Evolutionary conservation across 2,797 vertebrate species (phyloP).

Genomic region (Cuculus canorus): DNA sequence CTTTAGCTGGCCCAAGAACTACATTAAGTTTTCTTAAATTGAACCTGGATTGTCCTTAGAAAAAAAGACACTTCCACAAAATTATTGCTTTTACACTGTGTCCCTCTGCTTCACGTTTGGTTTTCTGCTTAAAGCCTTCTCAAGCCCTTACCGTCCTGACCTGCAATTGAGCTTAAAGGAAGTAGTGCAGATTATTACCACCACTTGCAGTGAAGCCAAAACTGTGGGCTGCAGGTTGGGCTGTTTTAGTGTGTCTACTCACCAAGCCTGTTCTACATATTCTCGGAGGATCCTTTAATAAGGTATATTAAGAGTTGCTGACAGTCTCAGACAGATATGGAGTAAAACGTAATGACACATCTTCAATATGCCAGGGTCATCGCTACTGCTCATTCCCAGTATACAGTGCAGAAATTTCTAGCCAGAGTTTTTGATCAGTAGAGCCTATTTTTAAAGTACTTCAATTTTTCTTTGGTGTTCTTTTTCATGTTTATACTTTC

Average conservation of each 20-base stretch:
- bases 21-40: background rate
- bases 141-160: background rate
- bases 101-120: background rate
- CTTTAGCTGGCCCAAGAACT: background rate
- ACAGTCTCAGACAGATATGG: background rate
- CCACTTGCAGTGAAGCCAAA: background rate
- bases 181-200: background rate
- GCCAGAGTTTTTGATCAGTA: background rate
- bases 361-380: background rate
- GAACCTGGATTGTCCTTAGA: background rate
- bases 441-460: background rate
- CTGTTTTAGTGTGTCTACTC: background rate
- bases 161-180: background rate
- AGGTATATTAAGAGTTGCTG: constrained; percentile 18
- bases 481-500: constrained; percentile 1
- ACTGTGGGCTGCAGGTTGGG: background rate
- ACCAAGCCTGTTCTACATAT: background rate
- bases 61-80: background rate
- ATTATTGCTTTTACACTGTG: background rate
- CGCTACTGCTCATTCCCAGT: background rate
- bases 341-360: background rate
- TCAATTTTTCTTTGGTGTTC: background rate
- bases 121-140: background rate
- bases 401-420: background rate
- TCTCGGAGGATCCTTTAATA: constrained; percentile 1